Conservation (phyloP, 1,140 invertebrate species). For the Tetragonula clypearis region DNA sequence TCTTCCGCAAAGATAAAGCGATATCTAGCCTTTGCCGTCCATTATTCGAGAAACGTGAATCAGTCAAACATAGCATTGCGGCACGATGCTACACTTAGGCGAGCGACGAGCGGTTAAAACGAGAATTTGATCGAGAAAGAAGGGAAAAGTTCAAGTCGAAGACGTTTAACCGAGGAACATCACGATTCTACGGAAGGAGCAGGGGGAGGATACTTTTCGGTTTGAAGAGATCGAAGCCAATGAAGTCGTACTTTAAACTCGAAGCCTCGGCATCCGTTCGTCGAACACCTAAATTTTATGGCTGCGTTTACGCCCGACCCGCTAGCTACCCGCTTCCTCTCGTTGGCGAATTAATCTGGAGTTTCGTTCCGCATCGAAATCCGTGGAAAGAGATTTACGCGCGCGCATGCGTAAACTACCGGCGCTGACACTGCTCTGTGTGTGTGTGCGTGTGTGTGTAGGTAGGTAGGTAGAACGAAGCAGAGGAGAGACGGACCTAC, state of each 20-base stretch:
- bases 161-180: neutral
- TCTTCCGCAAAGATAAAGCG: no score
- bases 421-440: neutral
- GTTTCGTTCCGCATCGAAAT: slow-evolving; percentile 48
- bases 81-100: no score
- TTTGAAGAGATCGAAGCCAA: neutral
- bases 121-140: neutral
- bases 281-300: slow-evolving; percentile 19
- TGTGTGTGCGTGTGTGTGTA: neutral
- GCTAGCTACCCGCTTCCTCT: neutral
- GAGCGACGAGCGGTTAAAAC: no score
- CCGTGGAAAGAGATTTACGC: slow-evolving; percentile 27
- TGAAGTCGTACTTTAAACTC: slow-evolving; percentile 9
- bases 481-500: neutral
- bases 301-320: slow-evolving; percentile 31
- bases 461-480: slow-evolving; percentile 23
- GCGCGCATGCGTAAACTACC: slow-evolving; percentile 5
- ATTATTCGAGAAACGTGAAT: no score
- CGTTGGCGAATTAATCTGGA: slow-evolving; percentile 50
- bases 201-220: neutral
- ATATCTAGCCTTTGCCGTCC: no score
- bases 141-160: neutral
- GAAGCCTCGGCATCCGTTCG: neutral
- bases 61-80: no score
- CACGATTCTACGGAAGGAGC: neutral